These are phyloP conservation scores for Coleophora flavipennella DNA, from an alignment of 2,888 invertebrate species.

Conservation along the genomic window DNA sequence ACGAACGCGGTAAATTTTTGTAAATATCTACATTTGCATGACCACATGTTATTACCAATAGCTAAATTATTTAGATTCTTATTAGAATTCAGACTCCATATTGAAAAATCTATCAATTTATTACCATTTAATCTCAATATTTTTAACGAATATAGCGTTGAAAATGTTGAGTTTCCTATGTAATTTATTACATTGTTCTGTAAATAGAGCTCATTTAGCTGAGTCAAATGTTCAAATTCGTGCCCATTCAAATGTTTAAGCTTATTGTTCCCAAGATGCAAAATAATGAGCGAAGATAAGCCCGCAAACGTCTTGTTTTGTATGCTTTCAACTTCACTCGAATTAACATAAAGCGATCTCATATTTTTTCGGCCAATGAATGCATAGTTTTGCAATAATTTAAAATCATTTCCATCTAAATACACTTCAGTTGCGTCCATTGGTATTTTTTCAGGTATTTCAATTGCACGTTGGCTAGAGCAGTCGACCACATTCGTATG, in stretches of 20 bases:
- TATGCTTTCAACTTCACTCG: constrained; percentile 85
- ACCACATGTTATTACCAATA: constrained; percentile 91
- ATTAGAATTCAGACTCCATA: constrained; percentile 80
- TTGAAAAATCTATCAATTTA: constrained; percentile 81
- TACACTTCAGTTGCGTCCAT: constrained; percentile 96
- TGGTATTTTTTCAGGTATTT: constrained; percentile 89
- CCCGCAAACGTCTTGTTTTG: constrained; percentile 93
- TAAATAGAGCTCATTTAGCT: constrained; percentile 86
- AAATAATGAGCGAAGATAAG: constrained; percentile 81
- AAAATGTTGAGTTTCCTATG: constrained; percentile 85
- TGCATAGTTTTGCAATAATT: constrained; percentile 87
- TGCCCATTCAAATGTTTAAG: constrained; percentile 83
- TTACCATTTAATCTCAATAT: constrained; percentile 88
- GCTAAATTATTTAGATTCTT: constrained; percentile 79
- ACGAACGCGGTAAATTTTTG: constrained; percentile 87
- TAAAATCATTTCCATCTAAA: constrained; percentile 91
- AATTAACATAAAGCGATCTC: constrained; percentile 88
- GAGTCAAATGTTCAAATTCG: constrained; percentile 87
- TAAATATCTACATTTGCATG: constrained; percentile 90
- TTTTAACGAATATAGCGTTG: constrained; percentile 81
- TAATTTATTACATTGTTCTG: constrained; percentile 86
- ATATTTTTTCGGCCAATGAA: constrained; percentile 94
- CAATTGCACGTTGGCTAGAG: constrained; percentile 81
- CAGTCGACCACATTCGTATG: constrained; percentile 94
- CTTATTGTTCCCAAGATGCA: constrained; percentile 90